phyloP scores from a whole-genome alignment of 2,888 invertebrate species.

The Tribolium freemani region DNA sequence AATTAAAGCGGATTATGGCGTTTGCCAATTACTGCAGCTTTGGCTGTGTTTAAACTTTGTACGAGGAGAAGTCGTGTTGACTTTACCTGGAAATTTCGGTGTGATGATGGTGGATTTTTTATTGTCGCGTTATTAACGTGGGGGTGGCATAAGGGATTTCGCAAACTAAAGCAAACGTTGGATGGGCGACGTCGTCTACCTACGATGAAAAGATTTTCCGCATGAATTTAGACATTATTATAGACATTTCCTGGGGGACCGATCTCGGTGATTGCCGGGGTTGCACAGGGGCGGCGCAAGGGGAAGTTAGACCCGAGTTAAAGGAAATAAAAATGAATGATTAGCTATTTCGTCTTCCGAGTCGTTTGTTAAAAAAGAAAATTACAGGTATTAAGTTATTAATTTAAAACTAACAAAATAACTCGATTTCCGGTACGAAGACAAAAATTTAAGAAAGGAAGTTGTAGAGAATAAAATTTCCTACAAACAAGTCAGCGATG shows the following conservation, averaged over 20 bases:
- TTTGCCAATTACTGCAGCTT: slow-evolving; percentile 50
- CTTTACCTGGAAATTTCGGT: slow-evolving; percentile 20
- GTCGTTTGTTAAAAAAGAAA: no score
- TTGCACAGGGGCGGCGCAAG: slow-evolving; percentile 1
- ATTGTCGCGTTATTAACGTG: slow-evolving; percentile 14
- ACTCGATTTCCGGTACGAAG: no score
- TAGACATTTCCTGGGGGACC: slow-evolving; percentile 61
- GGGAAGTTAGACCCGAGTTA: no score
- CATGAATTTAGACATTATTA: slow-evolving; percentile 64
- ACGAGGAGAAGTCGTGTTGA: slow-evolving; percentile 29
- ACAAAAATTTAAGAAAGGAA: no score
- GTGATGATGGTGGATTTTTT: neutral
- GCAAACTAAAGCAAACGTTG: slow-evolving; percentile 27
- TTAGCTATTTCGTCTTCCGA: no score
- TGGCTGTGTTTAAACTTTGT: slow-evolving; percentile 32
- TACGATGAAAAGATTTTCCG: slow-evolving; percentile 65
- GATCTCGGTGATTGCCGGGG: slow-evolving; percentile 28
- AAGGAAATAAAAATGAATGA: no score
- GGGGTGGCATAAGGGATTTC: slow-evolving; percentile 5
- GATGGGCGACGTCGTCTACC: slow-evolving; percentile 23
- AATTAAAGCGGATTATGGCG: slow-evolving; percentile 62
- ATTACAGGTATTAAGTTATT: no score
- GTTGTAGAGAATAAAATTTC: no score
- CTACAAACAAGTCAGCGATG: no score
- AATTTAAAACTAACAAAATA: no score